Evolutionary conservation across 2,113 vertebrate genomes (phyloP), one percentile per base, ranked within the genome.

Genomic region (Lucifuga dentata): DNA sequence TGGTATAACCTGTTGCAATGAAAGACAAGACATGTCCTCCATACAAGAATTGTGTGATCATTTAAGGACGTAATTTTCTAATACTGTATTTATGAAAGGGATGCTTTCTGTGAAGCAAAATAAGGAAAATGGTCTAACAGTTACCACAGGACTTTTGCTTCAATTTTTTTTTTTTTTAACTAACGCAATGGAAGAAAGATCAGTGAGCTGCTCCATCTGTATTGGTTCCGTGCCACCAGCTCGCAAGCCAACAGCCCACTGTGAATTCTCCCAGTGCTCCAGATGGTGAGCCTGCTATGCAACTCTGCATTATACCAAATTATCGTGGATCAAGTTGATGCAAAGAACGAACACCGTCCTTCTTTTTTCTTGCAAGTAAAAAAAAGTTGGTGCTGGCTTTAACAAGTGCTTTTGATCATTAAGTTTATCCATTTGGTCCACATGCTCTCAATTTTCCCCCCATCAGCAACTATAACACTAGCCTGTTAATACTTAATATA

Each of bases 401-500:
- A 94, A 89, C 80, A 88, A 94, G 91, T 93, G 92, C 94, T 93
- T 89, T 89, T 93, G 90, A 94, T 95, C 90, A 93, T 90, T 91
- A 90, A 93, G 87, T 92, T 94, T 90, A 92, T 92, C 93, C 81
- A 32, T 63, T 90, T 78, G 64, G 85, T 89, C 90, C 96, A 95
- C 91, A 95, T 93, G 92, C 92, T 93, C 92, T 93, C 93, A 93
- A 95, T 96, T 95, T 95, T 89, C 89, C 88, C 78, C 77, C 88
- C 87, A 88, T 87, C 87, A 81, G 90, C 89, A 87, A 92, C 81
- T 92, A 86, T 80, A 91, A 88, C 76, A 79, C 87, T 93, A 90
- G 94, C 92, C 96, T 97, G 95, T 94, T 95, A 96, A 96, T 95
- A 94, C 93, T 95, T 95, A 92, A 92, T 94, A 94, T 92, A 81